Evolutionary conservation across 2,888 invertebrate species (phyloP).

Genomic region (Eristalis pertinax): DNA sequence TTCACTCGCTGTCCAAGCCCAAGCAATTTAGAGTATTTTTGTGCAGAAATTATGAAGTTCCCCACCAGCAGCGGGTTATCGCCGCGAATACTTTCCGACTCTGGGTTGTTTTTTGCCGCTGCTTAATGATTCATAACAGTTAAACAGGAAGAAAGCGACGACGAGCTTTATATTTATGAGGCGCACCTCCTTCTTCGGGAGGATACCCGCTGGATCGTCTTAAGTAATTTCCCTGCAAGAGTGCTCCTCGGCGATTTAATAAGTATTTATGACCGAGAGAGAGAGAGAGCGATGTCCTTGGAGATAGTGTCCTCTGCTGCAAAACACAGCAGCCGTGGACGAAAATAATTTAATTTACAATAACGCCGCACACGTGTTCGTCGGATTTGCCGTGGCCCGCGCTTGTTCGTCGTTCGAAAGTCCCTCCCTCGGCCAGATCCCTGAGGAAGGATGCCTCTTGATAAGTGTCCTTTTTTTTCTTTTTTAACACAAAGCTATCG

Average conservation of each 20-base stretch:
- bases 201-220: no score
- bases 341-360: slow-evolving; percentile 59
- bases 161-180: slow-evolving; percentile 67
- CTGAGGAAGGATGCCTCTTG: background rate
- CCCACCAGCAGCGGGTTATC: background rate
- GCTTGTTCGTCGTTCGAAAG: background rate
- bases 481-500: slow-evolving; percentile 32
- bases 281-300: slow-evolving; percentile 35
- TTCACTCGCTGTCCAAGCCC: slow-evolving; percentile 1
- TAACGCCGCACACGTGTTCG: slow-evolving; percentile 58
- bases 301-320: slow-evolving; percentile 35
- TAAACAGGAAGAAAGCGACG: slow-evolving; percentile 42
- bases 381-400: slow-evolving; percentile 7
- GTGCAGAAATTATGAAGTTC: slow-evolving; percentile 23
- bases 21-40: slow-evolving; percentile 3
- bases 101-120: background rate
- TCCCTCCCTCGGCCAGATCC: background rate
- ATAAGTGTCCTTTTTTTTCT: slow-evolving; percentile 22
- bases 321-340: background rate
- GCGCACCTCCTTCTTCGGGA: background rate
- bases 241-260: slow-evolving; percentile 42
- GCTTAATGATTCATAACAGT: slow-evolving; percentile 55
- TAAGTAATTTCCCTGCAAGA: slow-evolving; percentile 15
- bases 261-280: slow-evolving; percentile 52
- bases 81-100: slow-evolving; percentile 26